Evolutionary conservation across 2,797 vertebrate genomes (phyloP).

Genomic region (Catostomus latipinnis): DNA sequence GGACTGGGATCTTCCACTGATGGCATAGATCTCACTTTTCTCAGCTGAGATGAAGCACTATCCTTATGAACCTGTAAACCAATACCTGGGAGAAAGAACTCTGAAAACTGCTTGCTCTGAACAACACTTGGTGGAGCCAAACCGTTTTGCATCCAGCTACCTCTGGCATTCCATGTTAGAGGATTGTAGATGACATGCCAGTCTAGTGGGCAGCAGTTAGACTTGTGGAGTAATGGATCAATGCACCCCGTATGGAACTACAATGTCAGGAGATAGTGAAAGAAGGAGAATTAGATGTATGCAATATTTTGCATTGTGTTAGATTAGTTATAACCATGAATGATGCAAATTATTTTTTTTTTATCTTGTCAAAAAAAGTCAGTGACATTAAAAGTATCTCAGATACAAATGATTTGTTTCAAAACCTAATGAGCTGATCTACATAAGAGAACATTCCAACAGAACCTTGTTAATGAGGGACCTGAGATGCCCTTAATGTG

Average conservation of each 20-base stretch:
- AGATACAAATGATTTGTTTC: not conserved
- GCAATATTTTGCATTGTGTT: not conserved
- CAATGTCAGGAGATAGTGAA: constrained; percentile 33
- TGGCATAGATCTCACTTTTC: constrained; percentile 28
- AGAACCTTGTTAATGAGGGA: not conserved
- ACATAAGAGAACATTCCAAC: no score
- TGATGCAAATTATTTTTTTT: no score
- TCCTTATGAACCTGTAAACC: constrained; percentile 60
- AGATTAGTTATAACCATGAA: not conserved
- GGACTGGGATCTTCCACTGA: constrained; percentile 24
- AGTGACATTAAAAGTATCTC: not conserved
- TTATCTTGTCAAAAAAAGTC: no score
- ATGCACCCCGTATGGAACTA: constrained; percentile 81
- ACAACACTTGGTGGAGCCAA: constrained; percentile 39
- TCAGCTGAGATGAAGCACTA: constrained; percentile 44
- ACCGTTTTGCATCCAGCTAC: constrained; percentile 47
- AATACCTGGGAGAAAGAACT: constrained; percentile 74
- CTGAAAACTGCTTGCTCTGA: constrained; percentile 47
- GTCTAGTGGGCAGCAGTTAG: constrained; percentile 78
- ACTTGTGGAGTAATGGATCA: constrained; percentile 71
- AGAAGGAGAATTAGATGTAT: not conserved
- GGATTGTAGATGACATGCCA: constrained; percentile 75
- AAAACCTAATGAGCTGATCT: no score
- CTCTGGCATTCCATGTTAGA: constrained; percentile 61
- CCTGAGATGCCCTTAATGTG: not conserved